These are phyloP conservation scores for Sturmia bella DNA, from an alignment of 2,888 invertebrate genomes.

Conservation along the genomic window DNA sequence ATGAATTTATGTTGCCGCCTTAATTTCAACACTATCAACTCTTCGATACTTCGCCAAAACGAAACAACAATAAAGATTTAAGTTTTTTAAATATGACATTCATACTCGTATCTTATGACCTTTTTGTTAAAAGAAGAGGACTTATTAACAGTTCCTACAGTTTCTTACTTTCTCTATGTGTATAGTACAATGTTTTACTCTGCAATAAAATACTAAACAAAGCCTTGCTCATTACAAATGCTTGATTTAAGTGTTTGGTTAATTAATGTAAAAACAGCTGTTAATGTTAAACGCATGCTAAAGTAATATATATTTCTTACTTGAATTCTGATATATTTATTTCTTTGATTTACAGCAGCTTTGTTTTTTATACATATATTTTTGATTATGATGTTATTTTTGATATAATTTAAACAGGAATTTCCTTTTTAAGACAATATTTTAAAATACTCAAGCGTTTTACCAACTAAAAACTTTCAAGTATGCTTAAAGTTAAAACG, in stretches of 20 bases:
- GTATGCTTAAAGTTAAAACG: slow-evolving; percentile 51
- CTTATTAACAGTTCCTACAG: slow-evolving; percentile 23
- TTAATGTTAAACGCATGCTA: slow-evolving; percentile 49
- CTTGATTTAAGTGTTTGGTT: slow-evolving; percentile 52
- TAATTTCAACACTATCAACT: slow-evolving; percentile 10
- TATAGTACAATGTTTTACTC: slow-evolving; percentile 25
- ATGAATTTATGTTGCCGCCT: slow-evolving; percentile 58
- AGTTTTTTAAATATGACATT: slow-evolving; percentile 56
- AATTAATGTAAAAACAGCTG: slow-evolving; percentile 2
- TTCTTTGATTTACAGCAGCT: slow-evolving; percentile 60
- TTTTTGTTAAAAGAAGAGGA: no score
- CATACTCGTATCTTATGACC: not conserved
- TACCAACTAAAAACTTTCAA: slow-evolving; percentile 46
- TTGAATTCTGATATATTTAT: slow-evolving; percentile 26
- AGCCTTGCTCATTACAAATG: slow-evolving; percentile 42
- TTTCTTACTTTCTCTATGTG: slow-evolving; percentile 10
- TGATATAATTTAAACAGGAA: slow-evolving; percentile 53
- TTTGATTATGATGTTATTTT: slow-evolving; percentile 37
- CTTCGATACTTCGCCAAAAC: slow-evolving; percentile 42
- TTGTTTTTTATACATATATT: slow-evolving; percentile 55
- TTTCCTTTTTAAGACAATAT: slow-evolving; percentile 39
- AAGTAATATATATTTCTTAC: slow-evolving; percentile 6
- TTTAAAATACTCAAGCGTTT: slow-evolving; percentile 60
- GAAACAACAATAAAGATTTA: slow-evolving; percentile 41
- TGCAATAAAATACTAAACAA: slow-evolving; percentile 14